Conservation (phyloP, 2,797 vertebrate genomes). For the Anniella stebbinsi region DNA sequence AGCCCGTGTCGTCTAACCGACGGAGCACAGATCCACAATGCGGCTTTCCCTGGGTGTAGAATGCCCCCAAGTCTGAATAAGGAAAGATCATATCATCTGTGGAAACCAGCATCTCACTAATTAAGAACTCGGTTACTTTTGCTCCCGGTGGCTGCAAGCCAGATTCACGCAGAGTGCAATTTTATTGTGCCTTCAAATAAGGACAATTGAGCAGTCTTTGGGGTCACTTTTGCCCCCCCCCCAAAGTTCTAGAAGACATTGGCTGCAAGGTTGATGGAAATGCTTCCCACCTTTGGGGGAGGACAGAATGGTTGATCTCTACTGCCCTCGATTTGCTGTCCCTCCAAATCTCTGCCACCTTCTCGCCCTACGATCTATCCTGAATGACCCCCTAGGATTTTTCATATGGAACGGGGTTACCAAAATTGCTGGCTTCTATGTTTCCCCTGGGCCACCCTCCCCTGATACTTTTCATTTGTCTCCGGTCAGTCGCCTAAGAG, state of each 20-base stretch:
- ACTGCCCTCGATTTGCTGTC: rapidly evolving
- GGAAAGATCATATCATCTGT: too few relatives aligned
- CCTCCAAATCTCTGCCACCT: neutral
- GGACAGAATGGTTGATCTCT: neutral
- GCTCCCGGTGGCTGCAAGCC: neutral
- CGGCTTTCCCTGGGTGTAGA: neutral
- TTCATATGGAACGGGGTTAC: neutral
- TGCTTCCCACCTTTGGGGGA: neutral
- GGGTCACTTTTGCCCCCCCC: too few relatives aligned
- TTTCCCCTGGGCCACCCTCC: neutral
- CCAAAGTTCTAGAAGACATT: neutral
- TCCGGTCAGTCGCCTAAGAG: neutral
- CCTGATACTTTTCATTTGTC: neutral
- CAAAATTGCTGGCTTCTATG: neutral
- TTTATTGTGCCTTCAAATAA: neutral
- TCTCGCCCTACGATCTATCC: neutral
- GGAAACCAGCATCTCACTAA: neutral
- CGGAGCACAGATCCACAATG: too few relatives aligned
- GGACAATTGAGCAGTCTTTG: neutral
- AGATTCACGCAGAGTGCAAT: neutral
- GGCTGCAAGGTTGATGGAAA: neutral
- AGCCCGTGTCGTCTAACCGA: too few relatives aligned
- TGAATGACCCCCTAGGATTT: neutral
- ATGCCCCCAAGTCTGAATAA: neutral
- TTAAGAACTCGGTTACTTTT: neutral